These are phyloP conservation scores for Euphonia xanthogaster DNA, from an alignment of 2,797 vertebrate genomes.

Conservation along the genomic window DNA sequence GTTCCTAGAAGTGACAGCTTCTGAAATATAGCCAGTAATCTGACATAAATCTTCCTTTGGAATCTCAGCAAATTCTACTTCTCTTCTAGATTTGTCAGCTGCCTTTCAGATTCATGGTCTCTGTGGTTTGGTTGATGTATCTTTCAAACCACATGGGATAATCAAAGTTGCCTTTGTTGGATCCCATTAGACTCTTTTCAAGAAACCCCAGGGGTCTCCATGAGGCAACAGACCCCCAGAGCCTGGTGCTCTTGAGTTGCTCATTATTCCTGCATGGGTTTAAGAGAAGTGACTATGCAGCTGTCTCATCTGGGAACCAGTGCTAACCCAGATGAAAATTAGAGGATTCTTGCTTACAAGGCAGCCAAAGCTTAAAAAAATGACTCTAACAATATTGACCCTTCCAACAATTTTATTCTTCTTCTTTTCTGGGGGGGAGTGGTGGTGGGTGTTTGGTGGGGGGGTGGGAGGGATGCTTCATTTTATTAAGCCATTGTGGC, in stretches of 20 bases:
- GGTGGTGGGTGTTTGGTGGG: neutral
- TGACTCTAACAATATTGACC: neutral
- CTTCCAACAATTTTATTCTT: neutral
- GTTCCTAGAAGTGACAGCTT: slow-evolving; percentile 11
- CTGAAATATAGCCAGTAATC: slow-evolving; percentile 9
- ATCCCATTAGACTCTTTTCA: neutral
- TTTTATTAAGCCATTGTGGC: neutral
- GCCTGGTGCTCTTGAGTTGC: neutral
- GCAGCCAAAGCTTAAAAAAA: neutral
- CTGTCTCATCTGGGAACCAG: neutral
- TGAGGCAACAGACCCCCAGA: neutral
- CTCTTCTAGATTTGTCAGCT: slow-evolving; percentile 22
- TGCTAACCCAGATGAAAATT: neutral
- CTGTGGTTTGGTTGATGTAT: neutral
- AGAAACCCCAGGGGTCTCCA: neutral
- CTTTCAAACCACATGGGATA: neutral
- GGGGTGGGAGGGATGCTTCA: neutral
- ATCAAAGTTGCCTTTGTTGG: neutral
- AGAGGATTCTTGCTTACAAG: neutral
- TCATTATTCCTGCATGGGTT: neutral
- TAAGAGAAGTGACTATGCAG: neutral
- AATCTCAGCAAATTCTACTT: neutral
- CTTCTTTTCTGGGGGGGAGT: rapidly evolving
- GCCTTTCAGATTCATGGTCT: slow-evolving; percentile 1
- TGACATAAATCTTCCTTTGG: slow-evolving; percentile 22